Conservation (phyloP, 2,888 invertebrate genomes). For the Baronia brevicornis region DNA sequence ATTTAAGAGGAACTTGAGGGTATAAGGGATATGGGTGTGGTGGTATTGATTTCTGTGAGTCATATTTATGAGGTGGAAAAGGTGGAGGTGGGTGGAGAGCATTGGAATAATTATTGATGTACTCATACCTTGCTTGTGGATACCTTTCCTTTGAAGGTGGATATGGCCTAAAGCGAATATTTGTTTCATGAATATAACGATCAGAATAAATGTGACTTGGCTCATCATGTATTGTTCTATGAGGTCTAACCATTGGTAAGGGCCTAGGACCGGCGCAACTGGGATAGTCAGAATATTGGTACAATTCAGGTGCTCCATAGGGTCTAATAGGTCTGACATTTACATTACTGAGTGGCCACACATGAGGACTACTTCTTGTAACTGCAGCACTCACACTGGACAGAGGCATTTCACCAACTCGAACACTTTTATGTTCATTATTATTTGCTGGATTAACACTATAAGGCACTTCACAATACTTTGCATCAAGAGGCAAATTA, state of each 20-base stretch:
- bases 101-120: slow-evolving; percentile 54
- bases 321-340: slow-evolving; percentile 43
- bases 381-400: slow-evolving; percentile 43
- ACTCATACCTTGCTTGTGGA: slow-evolving; percentile 65
- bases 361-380: slow-evolving; percentile 38
- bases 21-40: slow-evolving; percentile 50
- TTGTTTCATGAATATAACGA: slow-evolving; percentile 51
- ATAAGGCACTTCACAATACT: slow-evolving; percentile 72
- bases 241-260: slow-evolving; percentile 40
- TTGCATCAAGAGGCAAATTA: slow-evolving; percentile 47
- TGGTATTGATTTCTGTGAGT: slow-evolving; percentile 48
- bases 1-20: slow-evolving; percentile 49
- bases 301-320: slow-evolving; percentile 51
- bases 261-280: slow-evolving; percentile 52
- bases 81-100: slow-evolving; percentile 51
- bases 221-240: slow-evolving; percentile 48
- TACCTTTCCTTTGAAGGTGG: slow-evolving; percentile 56
- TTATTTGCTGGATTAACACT: slow-evolving; percentile 41
- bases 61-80: slow-evolving; percentile 53
- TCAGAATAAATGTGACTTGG: slow-evolving; percentile 47
- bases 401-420: slow-evolving; percentile 49
- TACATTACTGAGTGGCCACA: slow-evolving; percentile 44
- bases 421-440: slow-evolving; percentile 55
- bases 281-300: slow-evolving; percentile 55
- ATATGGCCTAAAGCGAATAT: slow-evolving; percentile 60